These are phyloP conservation scores for Cydia fagiglandana DNA, from an alignment of 1,140 invertebrate genomes.

Conservation along the genomic window DNA sequence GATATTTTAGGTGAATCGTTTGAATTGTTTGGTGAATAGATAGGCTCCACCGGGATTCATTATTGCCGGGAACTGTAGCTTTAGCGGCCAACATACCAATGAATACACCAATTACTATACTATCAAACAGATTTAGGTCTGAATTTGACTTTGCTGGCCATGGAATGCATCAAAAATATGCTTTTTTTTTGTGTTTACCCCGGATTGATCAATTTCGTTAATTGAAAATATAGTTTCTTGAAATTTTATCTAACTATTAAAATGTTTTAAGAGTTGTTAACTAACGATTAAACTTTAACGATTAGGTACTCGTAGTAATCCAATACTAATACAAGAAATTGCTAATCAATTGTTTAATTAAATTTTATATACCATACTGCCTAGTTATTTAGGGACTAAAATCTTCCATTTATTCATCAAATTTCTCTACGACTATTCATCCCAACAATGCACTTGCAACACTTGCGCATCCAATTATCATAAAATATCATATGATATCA, in stretches of 20 bases:
- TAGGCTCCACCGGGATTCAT: constrained; percentile 2
- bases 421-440: not conserved
- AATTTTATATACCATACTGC: too few species aligned
- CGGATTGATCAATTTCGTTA: too few species aligned
- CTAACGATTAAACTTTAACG: too few species aligned
- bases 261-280: too few species aligned
- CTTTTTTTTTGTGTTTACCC: too few species aligned
- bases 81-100: not conserved
- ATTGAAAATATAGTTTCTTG: too few species aligned
- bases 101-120: constrained; percentile 14
- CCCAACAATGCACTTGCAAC: constrained; percentile 28
- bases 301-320: too few species aligned
- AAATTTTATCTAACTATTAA: too few species aligned
- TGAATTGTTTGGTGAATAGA: not conserved
- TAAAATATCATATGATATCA: constrained; percentile 51
- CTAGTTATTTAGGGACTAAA: not conserved
- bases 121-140: not conserved
- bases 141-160: not conserved
- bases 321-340: too few species aligned
- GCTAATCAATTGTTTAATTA: too few species aligned
- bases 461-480: constrained; percentile 58
- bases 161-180: not conserved
- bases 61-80: not conserved
- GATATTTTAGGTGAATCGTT: not conserved
- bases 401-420: not conserved